These are phyloP conservation scores for Gonatopus flavifemur DNA, from an alignment of 1,140 invertebrate genomes.

Conservation along the genomic window DNA sequence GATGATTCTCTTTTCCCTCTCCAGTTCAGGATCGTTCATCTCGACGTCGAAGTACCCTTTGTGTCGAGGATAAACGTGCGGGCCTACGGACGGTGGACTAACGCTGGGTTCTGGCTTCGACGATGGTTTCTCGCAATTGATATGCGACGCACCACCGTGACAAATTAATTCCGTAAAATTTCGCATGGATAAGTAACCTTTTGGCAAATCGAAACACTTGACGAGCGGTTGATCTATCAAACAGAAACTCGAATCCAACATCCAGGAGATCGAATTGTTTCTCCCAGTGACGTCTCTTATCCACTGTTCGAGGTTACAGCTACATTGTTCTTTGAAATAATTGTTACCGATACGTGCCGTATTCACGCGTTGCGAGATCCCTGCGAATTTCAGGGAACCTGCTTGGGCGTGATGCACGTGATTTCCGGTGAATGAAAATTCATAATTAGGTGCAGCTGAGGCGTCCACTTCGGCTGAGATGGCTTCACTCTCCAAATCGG, in stretches of 20 bases:
- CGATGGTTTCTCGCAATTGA: conserved; percentile 43
- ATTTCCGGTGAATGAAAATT: conserved; percentile 66
- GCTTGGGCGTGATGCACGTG: conserved; percentile 59
- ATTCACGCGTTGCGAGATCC: conserved; percentile 56
- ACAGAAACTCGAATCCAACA: conserved; percentile 65
- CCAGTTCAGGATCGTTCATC: conserved; percentile 50
- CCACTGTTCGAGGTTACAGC: conserved; percentile 64
- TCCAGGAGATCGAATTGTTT: conserved; percentile 45
- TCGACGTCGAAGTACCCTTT: conserved; percentile 52
- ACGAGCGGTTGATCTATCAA: conserved; percentile 62
- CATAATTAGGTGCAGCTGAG: conserved; percentile 47
- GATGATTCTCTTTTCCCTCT: conserved; percentile 54
- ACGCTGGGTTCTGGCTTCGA: conserved; percentile 39
- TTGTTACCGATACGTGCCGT: conserved; percentile 62
- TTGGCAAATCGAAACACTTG: conserved; percentile 65
- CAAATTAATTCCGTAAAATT: conserved; percentile 68
- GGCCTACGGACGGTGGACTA: conserved; percentile 51
- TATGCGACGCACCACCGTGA: conserved; percentile 39
- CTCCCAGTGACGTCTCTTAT: conserved; percentile 56
- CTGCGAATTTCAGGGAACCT: conserved; percentile 62
- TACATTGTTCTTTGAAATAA: conserved; percentile 65
- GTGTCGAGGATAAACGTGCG: conserved; percentile 46
- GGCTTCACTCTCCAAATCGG: conserved; percentile 59
- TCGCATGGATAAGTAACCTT: conserved; percentile 64
- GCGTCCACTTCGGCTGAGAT: conserved; percentile 52